Evolutionary conservation across 64 coral and sea anemone genomes (phyloP), one percentile per base, ranked within the genome.

Genomic region (Stichodactyla helianthus): DNA sequence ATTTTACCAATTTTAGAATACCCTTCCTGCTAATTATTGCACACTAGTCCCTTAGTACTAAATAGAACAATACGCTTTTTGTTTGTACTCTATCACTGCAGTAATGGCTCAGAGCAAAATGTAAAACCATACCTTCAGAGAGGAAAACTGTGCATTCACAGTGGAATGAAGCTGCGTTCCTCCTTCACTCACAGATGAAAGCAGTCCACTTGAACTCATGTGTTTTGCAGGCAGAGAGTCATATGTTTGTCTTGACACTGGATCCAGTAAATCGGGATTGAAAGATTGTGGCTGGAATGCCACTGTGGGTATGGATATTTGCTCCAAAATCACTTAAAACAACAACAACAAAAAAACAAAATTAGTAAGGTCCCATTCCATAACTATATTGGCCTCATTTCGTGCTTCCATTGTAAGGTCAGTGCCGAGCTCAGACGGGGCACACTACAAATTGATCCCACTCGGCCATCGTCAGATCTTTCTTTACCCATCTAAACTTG

Each of bases 81-180:
- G 28, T 31, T 31, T 31, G 28, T 31, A 31, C 1, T 31, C 28
- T 31, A 31, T 31, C 28, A 31, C 28, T 31, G 28, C 28, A 31
- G 28, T 31, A 31, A 31, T 31, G 28, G 28, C 13, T 57, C 13
- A 77, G 9, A 7, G 8, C 18, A 77, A 77, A 22, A 11, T 77
- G 7, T 7, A 77, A 26, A 58, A 86, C 27, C 28, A 31, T 82
- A 95, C 94, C 94, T 95, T 95, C 25, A 95, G 84, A 54, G 89
- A 92, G 9, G 88, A 76, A 84, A 95, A 95, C 53, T 95, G 93
- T 44, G 87, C 90, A 82, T 89, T 89, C 25, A 95, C 79, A 27
- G 54, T 86, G 9, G 52, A 79, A 25, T 92, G 85, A 9, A 95
- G 63, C 79, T 86, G 53, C 54, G 84, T 77, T 0, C 87, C 93